A percentile compares a stretch with the other conserved stretches of the same genome.
Evolutionary conservation across 2,888 invertebrate species (phyloP).

Genomic region (Drosophila pegasa): DNA sequence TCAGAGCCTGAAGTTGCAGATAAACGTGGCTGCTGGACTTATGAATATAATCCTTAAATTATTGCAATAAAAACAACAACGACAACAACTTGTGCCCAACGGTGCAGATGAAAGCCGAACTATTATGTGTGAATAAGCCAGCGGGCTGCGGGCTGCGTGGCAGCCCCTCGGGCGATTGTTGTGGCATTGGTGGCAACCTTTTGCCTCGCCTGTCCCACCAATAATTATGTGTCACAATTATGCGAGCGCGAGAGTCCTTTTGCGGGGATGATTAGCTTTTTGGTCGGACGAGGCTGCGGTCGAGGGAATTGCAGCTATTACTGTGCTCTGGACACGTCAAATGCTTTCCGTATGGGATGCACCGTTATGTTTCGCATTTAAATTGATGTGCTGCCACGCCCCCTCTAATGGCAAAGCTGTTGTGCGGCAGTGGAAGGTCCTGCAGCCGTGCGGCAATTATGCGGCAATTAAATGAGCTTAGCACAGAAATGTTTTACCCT

Average conservation of each 20-base stretch:
- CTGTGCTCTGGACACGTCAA: constrained; percentile 38
- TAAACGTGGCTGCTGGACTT: constrained; percentile 68
- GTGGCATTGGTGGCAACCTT: constrained; percentile 38
- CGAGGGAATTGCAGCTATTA: constrained; percentile 58
- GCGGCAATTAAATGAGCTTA: constrained; percentile 67
- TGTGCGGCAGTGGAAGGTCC: constrained; percentile 23
- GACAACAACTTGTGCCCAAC: constrained; percentile 53
- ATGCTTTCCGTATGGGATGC: constrained; percentile 38
- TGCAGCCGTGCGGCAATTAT: constrained; percentile 48
- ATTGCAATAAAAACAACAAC: constrained; percentile 66
- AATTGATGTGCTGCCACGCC: constrained; percentile 65
- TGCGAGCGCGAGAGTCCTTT: constrained; percentile 50
- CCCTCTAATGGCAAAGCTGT: constrained; percentile 1
- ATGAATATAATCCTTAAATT: constrained; percentile 79
- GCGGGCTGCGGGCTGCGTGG: constrained; percentile 21
- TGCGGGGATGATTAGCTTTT: constrained; percentile 71
- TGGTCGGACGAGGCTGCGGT: constrained; percentile 65
- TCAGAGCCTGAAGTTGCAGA: constrained; percentile 56
- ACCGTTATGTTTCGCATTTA: constrained; percentile 39
- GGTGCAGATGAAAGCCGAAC: constrained; percentile 63
- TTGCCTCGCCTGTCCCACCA: constrained; percentile 29
- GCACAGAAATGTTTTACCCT: constrained; percentile 20
- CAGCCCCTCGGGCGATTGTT: constrained; percentile 21
- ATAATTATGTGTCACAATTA: constrained; percentile 72
- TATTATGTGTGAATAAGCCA: constrained; percentile 73